Base-by-base conservation (phyloP, 2,797 vertebrate genomes). In the Dipus sagitta region DNA sequence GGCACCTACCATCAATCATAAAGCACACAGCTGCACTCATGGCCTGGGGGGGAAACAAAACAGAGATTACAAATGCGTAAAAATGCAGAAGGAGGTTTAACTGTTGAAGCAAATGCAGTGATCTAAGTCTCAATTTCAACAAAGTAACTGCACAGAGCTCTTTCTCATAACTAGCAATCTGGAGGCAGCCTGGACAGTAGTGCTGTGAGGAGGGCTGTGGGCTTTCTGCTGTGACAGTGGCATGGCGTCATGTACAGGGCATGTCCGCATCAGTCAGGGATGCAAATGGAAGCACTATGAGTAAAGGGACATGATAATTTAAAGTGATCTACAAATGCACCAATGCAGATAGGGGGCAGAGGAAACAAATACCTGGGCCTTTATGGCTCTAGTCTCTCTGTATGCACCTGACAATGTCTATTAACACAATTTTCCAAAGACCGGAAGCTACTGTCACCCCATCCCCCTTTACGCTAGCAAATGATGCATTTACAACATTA, bases 21-120 rank as follows among this genome's bases (percentile, higher is more conserved):
- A 99, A 99, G 98, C 99, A 99, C 93, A 99, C 99, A 14, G 99
- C 99, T 47, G 99, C 99, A 79, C 99, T 99, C 99, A 99, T 99
- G 10, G 99, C 99, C 99, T 99, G 98, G 20, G 97, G 97, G 72
- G 72, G 81, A 92, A 96, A 93, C 32, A 97, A 95, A 96, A 18
- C 88, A 1, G 1, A 12, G 71, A 78, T 98, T 88, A 97, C 7
- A 93, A 86, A 76, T 0, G 30, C 9, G 11, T 47, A 47, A 47
- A 11, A 47, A 65, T 3, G 67, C 20, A 32, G 10, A 21, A 38
- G 24, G 42, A 26, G 13, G 24, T 42, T 20, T 17, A 6, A 10
- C 21, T 7, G 15, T 42, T 80, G 77, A 24, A 74, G 24, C 23
- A 20, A 10, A 34, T 1, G 26, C n/a, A 68, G 62, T 4, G 20